Evolutionary conservation across 2,888 invertebrate genomes (phyloP), one percentile per base, ranked within the genome.

Genomic region (Athalia cordata): DNA sequence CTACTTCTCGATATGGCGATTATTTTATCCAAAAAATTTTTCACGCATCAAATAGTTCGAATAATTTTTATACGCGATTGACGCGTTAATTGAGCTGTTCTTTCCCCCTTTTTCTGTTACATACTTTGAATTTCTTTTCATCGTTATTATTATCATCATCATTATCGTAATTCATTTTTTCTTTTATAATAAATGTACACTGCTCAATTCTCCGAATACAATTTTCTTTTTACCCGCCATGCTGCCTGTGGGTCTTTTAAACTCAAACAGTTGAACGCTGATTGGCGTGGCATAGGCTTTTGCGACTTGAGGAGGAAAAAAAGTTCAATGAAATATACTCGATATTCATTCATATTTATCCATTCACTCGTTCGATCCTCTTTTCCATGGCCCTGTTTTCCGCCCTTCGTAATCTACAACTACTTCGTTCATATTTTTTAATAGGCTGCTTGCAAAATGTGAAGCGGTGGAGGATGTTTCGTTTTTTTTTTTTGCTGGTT

Each of bases 241-340:
- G 29, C 29, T 29, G 29, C 29, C 29, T 2, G 29, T 15, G 45
- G 47, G 47, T 13, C 43, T 11, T 45, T 43, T 52, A 57, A 64
- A 75, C 62, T 75, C 62, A 75, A n/a, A n/a, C 62, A 11, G 62
- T 62, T 15, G 29, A 72, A 72, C 59, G 70, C 70, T 72, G 70
- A 72, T 57, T 72, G 70, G 70, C 13, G 59, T 45, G 45, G 45
- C 13, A 52, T 55, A 57, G 70, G 59, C 70, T 59, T 59, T 47
- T 70, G 43, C 11, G 57, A 72, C 59, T 11, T 45, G 45, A 72
- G 59, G 45, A 72, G 59, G 57, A 47, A 59, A 59, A 59, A 72
- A 72, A 57, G 29, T n/a, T 45, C 59, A 47, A 72, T 72, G 13
- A 59, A 43, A 59, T 29, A 29, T 57, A 45, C 70, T 72, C 59